phyloP scores from a whole-genome alignment of 2,888 invertebrate genomes.

The Blastobasis adustella region DNA sequence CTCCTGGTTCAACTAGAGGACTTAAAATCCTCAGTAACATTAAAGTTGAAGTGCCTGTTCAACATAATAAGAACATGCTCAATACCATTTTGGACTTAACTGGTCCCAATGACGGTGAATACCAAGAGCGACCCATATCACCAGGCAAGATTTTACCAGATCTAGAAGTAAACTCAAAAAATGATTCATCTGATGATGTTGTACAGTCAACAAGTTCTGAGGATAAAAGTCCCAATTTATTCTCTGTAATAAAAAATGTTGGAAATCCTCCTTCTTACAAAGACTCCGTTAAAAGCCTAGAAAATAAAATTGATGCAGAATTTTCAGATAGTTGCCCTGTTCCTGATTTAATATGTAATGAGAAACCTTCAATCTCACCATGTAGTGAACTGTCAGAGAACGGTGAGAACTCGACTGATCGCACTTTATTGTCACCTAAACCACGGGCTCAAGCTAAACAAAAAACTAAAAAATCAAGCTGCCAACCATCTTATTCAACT shows the following conservation, averaged over 20 bases:
- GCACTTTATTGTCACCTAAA: slow-evolving; percentile 37
- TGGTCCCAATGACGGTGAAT: slow-evolving; percentile 47
- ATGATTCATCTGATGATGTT: slow-evolving; percentile 29
- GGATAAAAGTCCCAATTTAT: slow-evolving; percentile 47
- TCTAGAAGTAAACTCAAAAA: slow-evolving; percentile 52
- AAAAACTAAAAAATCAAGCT: slow-evolving; percentile 23
- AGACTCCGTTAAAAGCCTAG: slow-evolving; percentile 41
- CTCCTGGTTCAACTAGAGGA: slow-evolving; percentile 47
- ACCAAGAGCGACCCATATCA: slow-evolving; percentile 32
- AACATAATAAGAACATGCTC: slow-evolving; percentile 61
- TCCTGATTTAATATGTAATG: slow-evolving; percentile 68
- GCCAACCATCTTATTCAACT: slow-evolving; percentile 1
- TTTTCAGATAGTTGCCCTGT: slow-evolving; percentile 63
- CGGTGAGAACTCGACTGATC: slow-evolving; percentile 58
- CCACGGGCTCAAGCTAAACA: slow-evolving; percentile 23
- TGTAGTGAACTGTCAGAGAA: slow-evolving; percentile 66
- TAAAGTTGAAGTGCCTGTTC: slow-evolving; percentile 70
- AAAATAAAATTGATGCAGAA: slow-evolving; percentile 54
- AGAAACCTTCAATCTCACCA: slow-evolving; percentile 68
- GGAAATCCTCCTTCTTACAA: slow-evolving; percentile 47
- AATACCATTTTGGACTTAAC: slow-evolving; percentile 66
- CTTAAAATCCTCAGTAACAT: slow-evolving; percentile 69
- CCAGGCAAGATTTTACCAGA: slow-evolving; percentile 62
- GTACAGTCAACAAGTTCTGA: slow-evolving; percentile 38
- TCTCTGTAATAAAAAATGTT: slow-evolving; percentile 64